Percentiles rank a stretch among this genome's conserved stretches.
Conservation (phyloP, 1,140 invertebrate genomes). For the Apis florea region DNA sequence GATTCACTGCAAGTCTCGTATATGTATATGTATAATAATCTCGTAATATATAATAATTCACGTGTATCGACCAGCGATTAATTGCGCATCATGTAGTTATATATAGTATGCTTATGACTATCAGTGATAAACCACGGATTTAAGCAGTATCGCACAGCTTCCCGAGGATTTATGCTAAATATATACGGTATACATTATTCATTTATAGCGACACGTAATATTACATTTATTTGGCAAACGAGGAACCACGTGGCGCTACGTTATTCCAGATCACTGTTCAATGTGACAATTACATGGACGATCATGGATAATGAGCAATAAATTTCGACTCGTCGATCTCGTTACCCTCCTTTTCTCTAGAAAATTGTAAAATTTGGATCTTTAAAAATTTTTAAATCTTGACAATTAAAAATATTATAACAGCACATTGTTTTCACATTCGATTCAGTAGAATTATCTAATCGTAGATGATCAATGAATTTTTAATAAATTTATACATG, state of each 20-base stretch:
- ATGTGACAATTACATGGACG: neutral
- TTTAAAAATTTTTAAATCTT: too few relatives aligned
- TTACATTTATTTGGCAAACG: neutral
- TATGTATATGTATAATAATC: neutral
- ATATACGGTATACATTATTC: neutral
- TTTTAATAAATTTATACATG: too few relatives aligned
- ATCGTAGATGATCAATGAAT: too few relatives aligned
- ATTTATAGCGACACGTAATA: neutral
- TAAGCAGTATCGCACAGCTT: neutral
- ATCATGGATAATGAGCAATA: neutral
- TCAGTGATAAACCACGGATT: neutral
- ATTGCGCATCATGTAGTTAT: neutral
- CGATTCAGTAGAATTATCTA: too few relatives aligned
- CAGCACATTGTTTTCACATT: too few relatives aligned
- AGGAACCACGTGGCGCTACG: neutral
- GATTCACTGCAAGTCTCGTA: neutral
- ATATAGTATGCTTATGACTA: too few relatives aligned
- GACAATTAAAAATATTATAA: too few relatives aligned
- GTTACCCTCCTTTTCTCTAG: neutral
- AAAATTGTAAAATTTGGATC: too few relatives aligned
- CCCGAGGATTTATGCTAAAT: neutral
- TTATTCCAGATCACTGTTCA: neutral
- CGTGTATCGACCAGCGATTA: conserved; percentile 36
- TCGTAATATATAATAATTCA: neutral
- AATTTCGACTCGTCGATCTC: neutral